These are phyloP conservation scores for Morelia viridis DNA, from an alignment of 2,797 vertebrate species.

Conservation along the genomic window DNA sequence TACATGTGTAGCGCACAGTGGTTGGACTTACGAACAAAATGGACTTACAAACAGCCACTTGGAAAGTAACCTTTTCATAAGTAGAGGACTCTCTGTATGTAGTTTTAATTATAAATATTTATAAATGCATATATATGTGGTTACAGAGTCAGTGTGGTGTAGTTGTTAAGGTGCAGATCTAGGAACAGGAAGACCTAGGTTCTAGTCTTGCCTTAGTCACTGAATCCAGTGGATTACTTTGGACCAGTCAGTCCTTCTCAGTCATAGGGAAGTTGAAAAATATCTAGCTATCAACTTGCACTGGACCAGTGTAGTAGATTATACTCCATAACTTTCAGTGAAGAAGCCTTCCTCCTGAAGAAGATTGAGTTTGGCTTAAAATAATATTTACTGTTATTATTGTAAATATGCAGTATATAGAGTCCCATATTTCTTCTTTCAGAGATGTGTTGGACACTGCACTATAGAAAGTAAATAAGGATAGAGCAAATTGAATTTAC, in stretches of 20 bases:
- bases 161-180: no score
- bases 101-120: neutral
- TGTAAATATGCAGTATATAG: neutral
- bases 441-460: no score
- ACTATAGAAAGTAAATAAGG: no score
- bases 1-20: no score
- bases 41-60: no score
- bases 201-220: no score
- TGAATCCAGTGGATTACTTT: no score
- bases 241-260: neutral
- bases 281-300: neutral
- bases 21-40: no score
- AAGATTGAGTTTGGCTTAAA: neutral
- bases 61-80: no score
- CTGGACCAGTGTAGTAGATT: neutral
- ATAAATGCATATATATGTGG: neutral
- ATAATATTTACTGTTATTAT: neutral
- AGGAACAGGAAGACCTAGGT: no score
- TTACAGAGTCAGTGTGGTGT: no score
- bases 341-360: neutral
- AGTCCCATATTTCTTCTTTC: neutral
- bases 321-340: neutral
- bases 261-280: neutral
- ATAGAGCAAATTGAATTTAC: neutral
- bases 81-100: neutral